Base-by-base conservation (phyloP, 2,888 invertebrate genomes). In the Callinectes sapidus region DNA sequence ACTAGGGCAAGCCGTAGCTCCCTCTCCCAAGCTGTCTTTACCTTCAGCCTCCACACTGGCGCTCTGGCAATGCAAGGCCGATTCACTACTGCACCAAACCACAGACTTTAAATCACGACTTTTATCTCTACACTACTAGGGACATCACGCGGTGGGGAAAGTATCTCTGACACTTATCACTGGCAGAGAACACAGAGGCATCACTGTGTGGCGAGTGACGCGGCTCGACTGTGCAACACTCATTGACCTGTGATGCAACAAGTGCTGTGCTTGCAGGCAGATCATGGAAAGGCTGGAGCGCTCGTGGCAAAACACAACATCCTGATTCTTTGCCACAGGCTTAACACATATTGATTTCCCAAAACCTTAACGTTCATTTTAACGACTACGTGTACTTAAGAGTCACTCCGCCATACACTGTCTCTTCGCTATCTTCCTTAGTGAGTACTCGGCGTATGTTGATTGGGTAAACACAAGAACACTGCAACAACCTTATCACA, bases 231-330 rank as follows among this genome's bases (percentile, higher is more conserved):
- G 8, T 81, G 81, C 81, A 81, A 81, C 35, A 35, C 81, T 81
- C 90, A 90, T 28, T 35, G 71, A 54, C 28, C 88, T 71, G 35
- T 89, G 85, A 92, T 86, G 92, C 92, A 92, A 92, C 92, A 92
- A 92, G 92, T 92, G 92, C 48, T 89, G 89, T 92, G 89, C 92
- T 92, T 92, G 89, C 89, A 92, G 89, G 89, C 91, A 91, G 66
- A 39, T 91, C 87, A 81, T 81, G 81, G 32, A 81, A 35, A 81
- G 14, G 16, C 81, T 81, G 35, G 35, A 81, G 81, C 81, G 81
- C 81, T 81, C 81, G 81, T 3, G 35, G 81, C 32, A 35, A 81
- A 32, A 81, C 81, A 81, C 35, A 32, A 14, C 77, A 81, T 18
- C 35, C 35, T 81, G 14, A 81, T 35, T 81, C 35, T 81, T 81